Evolutionary conservation across 1,140 invertebrate genomes (phyloP).

Genomic region (Holcopasites calliopsidis): DNA sequence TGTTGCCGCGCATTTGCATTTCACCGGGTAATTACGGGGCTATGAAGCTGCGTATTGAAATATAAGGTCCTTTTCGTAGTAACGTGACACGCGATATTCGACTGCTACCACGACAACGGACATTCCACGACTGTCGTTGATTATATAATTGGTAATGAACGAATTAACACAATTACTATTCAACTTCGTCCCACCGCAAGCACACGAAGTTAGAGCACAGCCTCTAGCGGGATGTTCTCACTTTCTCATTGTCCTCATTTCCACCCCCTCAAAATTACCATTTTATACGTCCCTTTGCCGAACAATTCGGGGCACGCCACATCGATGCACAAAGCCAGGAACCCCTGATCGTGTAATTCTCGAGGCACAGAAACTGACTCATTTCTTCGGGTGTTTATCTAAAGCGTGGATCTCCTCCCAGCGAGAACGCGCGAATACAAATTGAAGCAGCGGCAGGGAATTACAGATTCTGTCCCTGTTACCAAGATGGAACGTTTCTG

Average conservation of each 20-base stretch:
- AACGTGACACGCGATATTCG: neutral
- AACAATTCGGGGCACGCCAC: too few species aligned
- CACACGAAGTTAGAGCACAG: neutral
- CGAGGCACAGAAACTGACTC: neutral
- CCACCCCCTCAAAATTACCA: too few species aligned
- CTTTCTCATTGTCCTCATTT: too few species aligned
- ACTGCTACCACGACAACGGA: too few species aligned
- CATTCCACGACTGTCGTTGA: too few species aligned
- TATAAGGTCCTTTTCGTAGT: neutral
- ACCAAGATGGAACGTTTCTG: conserved; percentile 20
- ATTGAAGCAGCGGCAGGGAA: conserved; percentile 14
- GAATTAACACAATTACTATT: neutral
- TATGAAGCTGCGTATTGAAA: neutral
- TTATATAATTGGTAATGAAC: neutral
- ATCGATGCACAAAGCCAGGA: neutral
- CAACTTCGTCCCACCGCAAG: neutral
- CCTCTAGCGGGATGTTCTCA: too few species aligned
- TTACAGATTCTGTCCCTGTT: conserved; percentile 45
- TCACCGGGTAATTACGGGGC: conserved; percentile 6
- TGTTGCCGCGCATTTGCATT: conserved; percentile 35
- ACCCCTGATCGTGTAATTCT: neutral
- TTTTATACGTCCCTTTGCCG: too few species aligned
- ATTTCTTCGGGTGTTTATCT: neutral
- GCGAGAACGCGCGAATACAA: conserved; percentile 24
- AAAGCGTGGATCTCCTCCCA: conserved; percentile 29